Base-by-base conservation (phyloP, 2,888 invertebrate species). In the Maniola hyperantus region DNA sequence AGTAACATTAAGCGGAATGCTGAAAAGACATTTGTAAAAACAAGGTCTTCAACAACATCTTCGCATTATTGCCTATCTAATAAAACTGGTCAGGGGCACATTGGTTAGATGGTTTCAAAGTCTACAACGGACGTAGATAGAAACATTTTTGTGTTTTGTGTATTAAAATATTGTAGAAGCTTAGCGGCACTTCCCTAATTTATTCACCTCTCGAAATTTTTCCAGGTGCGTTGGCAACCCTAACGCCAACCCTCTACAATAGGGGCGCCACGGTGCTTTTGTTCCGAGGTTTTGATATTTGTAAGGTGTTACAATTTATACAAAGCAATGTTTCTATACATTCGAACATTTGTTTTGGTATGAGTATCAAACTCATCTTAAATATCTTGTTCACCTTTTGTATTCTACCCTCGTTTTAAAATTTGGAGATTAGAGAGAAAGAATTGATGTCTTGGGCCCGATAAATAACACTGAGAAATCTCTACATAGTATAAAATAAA, bases 281-380 rank as follows among this genome's bases (percentile, higher is more conserved):
- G 84, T 86, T 84, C 69, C 81, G 74, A 77, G 69, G 70, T 79
- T 74, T 76, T 75, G 74, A 76, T 77, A 76, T 79, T 81, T 80
- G 81, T 77, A 67, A 73, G 80, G 78, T 77, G 82, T 79, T 80
- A 78, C 81, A 81, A 80, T 79, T 76, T 69, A 70, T 73, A 71
- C 66, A 70, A 69, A 70, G 70, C 64, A 65, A 44, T 44, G 66
- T 62, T 50, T 64, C 54, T 62, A 53, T 39, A 67, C 63, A 61
- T 48, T 62, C 33, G 11, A n/a, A 68, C 64, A 55, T 68, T 70
- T 71, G 69, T 66, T 65, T 68, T 65, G 60, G 60, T 68, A 48
- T 18, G 8, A 48, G 48, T 48, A 68, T 66, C 63, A 70, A 51
- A 58, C 34, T 64, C 55, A 65, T 68, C 53, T 60, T 51, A 33